phyloP scores from a whole-genome alignment of 2,888 invertebrate species.

The Callinectes sapidus region DNA sequence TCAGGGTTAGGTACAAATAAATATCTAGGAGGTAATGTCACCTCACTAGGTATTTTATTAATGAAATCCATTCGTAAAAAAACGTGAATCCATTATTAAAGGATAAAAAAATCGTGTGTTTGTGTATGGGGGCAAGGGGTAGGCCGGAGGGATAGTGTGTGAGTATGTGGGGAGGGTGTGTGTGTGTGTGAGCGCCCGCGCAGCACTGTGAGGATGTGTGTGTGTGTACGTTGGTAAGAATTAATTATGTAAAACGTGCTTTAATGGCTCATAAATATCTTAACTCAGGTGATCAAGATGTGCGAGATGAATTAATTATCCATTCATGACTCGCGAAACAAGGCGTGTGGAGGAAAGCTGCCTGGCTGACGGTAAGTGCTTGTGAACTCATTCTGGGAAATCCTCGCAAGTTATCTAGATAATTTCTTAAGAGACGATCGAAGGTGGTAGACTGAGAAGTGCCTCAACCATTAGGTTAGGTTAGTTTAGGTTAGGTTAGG shows the following conservation, averaged over 20 bases:
- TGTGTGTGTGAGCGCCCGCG: too few relatives aligned
- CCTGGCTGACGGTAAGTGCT: neutral
- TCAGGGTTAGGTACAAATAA: neutral
- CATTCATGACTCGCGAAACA: neutral
- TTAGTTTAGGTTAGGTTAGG: neutral
- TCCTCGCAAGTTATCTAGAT: neutral
- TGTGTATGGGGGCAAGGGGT: too few relatives aligned
- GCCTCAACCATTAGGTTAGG: neutral
- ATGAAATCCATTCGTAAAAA: neutral
- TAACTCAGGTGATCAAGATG: conserved; percentile 3
- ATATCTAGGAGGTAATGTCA: neutral
- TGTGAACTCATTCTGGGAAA: neutral
- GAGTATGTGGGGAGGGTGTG: too few relatives aligned
- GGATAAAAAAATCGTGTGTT: neutral
- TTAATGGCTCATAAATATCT: neutral
- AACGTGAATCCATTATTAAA: neutral
- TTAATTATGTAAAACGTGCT: neutral
- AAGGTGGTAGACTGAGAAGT: neutral
- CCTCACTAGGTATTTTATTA: neutral
- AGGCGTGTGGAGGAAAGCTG: neutral
- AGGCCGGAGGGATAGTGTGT: too few relatives aligned
- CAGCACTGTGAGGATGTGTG: neutral
- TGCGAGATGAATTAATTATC: conserved; percentile 6
- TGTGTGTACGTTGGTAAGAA: neutral
- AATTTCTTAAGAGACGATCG: neutral